Conservation (phyloP, 1,140 invertebrate species). For the Pseudachorutes palmiensis region DNA sequence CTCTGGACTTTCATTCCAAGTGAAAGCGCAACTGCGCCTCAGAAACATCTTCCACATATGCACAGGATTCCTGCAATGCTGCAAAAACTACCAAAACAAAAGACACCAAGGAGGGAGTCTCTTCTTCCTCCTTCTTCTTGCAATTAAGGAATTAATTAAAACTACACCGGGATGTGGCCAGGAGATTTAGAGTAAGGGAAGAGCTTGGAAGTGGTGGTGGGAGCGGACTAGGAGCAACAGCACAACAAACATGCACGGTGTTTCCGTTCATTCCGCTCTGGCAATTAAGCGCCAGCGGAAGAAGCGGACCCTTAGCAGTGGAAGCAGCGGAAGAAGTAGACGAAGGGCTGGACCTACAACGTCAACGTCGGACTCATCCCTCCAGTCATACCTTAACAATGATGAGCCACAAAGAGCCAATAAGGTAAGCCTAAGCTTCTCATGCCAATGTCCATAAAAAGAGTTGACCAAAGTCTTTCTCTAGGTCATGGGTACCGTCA, state of each 20-base stretch:
- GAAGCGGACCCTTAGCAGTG: constrained; percentile 47
- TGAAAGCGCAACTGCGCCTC: too few species aligned
- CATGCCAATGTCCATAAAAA: not conserved
- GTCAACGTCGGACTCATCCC: not conserved
- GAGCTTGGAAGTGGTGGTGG: too few species aligned
- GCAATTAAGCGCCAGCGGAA: constrained; percentile 81
- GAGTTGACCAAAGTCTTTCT: too few species aligned
- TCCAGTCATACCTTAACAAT: not conserved
- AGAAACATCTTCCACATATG: too few species aligned
- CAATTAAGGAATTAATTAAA: too few species aligned
- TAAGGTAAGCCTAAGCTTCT: not conserved
- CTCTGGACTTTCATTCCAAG: too few species aligned
- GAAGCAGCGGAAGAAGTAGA: constrained; percentile 1
- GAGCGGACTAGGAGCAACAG: not conserved
- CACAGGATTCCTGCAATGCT: too few species aligned
- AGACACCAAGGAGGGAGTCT: too few species aligned
- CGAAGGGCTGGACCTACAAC: not conserved
- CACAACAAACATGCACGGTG: constrained; percentile 58
- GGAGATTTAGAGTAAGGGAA: too few species aligned
- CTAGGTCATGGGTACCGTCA: constrained; percentile 69
- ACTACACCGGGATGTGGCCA: too few species aligned
- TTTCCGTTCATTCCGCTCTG: constrained; percentile 78
- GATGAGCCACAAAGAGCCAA: not conserved
- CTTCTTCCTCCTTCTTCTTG: too few species aligned
- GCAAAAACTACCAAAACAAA: too few species aligned